These are phyloP conservation scores for Drosophila setosimentum DNA, from an alignment of 2,888 invertebrate genomes.

Conservation along the genomic window DNA sequence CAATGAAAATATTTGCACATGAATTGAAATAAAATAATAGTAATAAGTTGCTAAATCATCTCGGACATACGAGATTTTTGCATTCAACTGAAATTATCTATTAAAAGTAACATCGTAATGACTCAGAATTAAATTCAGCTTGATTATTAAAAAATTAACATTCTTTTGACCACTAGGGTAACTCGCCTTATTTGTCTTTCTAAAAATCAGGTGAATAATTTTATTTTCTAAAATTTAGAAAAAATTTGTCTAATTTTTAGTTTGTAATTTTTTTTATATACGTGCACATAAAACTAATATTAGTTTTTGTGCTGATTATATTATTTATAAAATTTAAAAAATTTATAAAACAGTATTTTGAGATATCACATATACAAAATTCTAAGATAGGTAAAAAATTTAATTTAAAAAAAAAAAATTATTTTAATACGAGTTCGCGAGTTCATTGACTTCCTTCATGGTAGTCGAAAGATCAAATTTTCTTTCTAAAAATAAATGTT, in stretches of 20 bases:
- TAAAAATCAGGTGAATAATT: neutral
- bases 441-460: neutral
- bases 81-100: neutral
- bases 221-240: neutral
- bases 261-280: neutral
- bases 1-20: neutral
- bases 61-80: neutral
- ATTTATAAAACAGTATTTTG: no score
- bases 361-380: neutral
- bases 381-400: neutral
- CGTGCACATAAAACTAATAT: neutral
- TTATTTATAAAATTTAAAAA: no score
- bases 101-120: neutral
- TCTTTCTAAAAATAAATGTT: no score
- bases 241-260: neutral
- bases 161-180: no score
- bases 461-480: no score
- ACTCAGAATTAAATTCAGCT: neutral
- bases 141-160: neutral
- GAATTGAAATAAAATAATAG: neutral
- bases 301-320: neutral
- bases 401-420: neutral
- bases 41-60: neutral
- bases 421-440: neutral
- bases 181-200: no score